Percentiles rank a stretch among this genome's conserved stretches.
These are phyloP conservation scores for Caenorhabditis doughertyi DNA, from an alignment of 2,888 invertebrate species.

Conservation along the genomic window DNA sequence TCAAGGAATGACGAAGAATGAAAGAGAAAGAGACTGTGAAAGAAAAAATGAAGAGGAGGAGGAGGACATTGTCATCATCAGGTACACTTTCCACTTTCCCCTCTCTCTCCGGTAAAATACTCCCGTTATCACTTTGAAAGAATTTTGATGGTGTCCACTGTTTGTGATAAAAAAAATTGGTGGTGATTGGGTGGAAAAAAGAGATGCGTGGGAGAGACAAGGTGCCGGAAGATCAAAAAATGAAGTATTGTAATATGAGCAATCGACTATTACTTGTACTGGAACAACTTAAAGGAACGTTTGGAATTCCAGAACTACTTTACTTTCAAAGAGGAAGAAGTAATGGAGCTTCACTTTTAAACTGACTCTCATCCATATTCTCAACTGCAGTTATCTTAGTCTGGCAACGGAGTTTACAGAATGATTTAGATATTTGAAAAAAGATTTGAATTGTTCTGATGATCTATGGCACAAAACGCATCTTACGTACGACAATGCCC, in stretches of 20 bases:
- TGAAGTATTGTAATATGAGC: neutral
- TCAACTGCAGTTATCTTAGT: too few species aligned
- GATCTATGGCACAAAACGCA: too few species aligned
- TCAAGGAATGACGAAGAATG: neutral
- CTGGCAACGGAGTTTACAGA: too few species aligned
- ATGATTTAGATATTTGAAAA: too few species aligned
- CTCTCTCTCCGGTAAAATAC: neutral
- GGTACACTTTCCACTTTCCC: slow-evolving; percentile 43
- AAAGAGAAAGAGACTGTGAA: slow-evolving; percentile 39
- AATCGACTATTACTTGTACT: too few species aligned
- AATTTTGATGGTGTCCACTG: slow-evolving; percentile 44
- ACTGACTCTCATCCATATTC: too few species aligned
- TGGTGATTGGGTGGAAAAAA: neutral
- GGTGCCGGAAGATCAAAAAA: slow-evolving; percentile 6
- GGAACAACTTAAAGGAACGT: too few species aligned
- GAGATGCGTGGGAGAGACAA: neutral
- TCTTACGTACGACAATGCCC: too few species aligned
- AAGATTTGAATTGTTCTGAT: too few species aligned
- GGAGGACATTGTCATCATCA: slow-evolving; percentile 27
- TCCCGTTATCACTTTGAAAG: slow-evolving; percentile 30
- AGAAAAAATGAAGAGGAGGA: neutral
- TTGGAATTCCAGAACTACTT: too few species aligned
- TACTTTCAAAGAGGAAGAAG: too few species aligned
- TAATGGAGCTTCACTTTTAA: too few species aligned
- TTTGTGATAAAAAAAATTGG: slow-evolving; percentile 23